Evolutionary conservation across 1,140 invertebrate genomes (phyloP).

Genomic region (Planococcus citri): DNA sequence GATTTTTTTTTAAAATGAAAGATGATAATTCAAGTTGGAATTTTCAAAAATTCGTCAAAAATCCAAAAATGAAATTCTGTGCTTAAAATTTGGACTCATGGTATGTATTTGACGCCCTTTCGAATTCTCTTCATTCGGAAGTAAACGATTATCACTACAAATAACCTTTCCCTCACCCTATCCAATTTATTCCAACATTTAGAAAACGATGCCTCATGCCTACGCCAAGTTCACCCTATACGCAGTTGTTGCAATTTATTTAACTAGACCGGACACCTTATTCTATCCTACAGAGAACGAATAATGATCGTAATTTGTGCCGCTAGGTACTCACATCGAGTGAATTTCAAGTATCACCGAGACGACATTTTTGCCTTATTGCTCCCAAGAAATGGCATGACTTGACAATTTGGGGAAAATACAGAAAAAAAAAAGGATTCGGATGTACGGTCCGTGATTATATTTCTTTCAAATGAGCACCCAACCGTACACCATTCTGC

Average conservation of each 20-base stretch:
- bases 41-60: no score
- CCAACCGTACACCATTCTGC: conserved; percentile 1
- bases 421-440: background rate
- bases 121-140: no score
- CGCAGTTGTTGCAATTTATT: background rate
- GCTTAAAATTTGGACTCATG: no score
- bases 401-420: background rate
- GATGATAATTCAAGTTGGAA: no score
- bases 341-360: background rate
- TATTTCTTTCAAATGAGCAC: conserved; percentile 1
- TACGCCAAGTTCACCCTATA: no score
- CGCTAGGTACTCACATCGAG: background rate
- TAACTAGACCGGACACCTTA: background rate
- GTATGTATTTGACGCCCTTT: no score
- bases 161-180: no score
- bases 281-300: background rate
- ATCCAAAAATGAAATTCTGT: no score
- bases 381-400: conserved; percentile 5
- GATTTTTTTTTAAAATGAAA: no score
- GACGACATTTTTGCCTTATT: background rate
- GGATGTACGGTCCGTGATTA: background rate
- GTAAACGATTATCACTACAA: no score
- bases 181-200: no score
- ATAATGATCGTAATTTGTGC: conserved; percentile 1
- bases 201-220: no score